These are phyloP conservation scores for Drosophila kambysellisi DNA, from an alignment of 2,888 invertebrate genomes.

Conservation along the genomic window DNA sequence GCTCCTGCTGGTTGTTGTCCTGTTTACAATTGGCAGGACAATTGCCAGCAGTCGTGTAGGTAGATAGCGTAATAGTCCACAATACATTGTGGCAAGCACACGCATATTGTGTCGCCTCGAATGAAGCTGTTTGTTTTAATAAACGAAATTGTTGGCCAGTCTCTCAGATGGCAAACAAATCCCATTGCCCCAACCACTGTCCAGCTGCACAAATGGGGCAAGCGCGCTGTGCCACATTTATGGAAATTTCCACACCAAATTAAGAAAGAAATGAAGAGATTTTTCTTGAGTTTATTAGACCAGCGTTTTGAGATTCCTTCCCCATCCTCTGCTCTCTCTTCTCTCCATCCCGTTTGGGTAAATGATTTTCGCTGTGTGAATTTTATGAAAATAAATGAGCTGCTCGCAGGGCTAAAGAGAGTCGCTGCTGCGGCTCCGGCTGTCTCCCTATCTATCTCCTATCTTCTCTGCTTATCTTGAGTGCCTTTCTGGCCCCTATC, in stretches of 20 bases:
- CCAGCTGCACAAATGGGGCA: conserved; percentile 8
- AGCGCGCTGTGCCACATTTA: conserved; percentile 50
- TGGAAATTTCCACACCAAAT: conserved; percentile 69
- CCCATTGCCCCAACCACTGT: neutral
- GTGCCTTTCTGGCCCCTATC: conserved; percentile 29
- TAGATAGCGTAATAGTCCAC: conserved; percentile 40
- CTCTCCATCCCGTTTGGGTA: conserved; percentile 16
- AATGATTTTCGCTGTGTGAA: conserved; percentile 67
- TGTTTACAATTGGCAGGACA: conserved; percentile 19
- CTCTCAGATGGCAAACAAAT: conserved; percentile 23
- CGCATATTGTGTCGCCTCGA: conserved; percentile 68
- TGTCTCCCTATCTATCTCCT: conserved; percentile 28
- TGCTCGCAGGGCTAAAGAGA: conserved; percentile 37
- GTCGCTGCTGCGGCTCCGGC: neutral
- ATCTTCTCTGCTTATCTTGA: conserved; percentile 33
- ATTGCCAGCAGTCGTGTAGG: conserved; percentile 10
- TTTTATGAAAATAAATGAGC: conserved; percentile 79
- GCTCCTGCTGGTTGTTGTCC: conserved; percentile 21
- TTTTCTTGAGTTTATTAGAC: conserved; percentile 74
- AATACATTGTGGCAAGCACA: conserved; percentile 46
- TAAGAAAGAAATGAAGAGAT: conserved; percentile 66
- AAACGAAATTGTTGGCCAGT: conserved; percentile 65
- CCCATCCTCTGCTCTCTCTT: neutral
- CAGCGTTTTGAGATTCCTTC: conserved; percentile 36
- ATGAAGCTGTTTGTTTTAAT: conserved; percentile 77